These are phyloP conservation scores for Cryptomyrus ogoouensis DNA, from an alignment of 2,113 vertebrate genomes.

Conservation along the genomic window DNA sequence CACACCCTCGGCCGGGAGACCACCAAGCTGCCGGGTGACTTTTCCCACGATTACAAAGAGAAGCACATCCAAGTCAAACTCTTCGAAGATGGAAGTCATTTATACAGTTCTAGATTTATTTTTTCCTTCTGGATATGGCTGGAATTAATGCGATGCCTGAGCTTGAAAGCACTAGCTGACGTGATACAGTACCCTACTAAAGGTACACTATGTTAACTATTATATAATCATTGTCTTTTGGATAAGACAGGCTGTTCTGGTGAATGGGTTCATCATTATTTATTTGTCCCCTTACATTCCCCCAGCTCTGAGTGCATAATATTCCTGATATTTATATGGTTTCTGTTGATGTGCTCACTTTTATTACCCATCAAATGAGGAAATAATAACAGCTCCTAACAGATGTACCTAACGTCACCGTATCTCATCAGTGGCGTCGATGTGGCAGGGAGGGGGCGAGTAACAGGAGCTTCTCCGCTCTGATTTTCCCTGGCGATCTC, in stretches of 20 bases:
- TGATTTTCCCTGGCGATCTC: conserved; percentile 1
- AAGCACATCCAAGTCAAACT: neutral
- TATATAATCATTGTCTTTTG: neutral
- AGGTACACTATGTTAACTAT: neutral
- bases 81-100: neutral
- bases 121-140: neutral
- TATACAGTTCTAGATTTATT: too few species aligned
- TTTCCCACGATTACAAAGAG: neutral
- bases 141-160: neutral
- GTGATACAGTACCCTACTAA: neutral
- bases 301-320: neutral
- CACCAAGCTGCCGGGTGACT: neutral
- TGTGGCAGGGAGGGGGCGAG: neutral
- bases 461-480: neutral
- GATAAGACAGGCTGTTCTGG: neutral
- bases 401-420: neutral
- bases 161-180: neutral
- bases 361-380: neutral
- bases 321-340: neutral
- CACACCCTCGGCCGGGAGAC: neutral
- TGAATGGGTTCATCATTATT: neutral
- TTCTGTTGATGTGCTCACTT: neutral
- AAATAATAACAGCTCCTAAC: neutral
- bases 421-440: neutral
- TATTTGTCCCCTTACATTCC: neutral